These are phyloP conservation scores for Ectemnius lituratus DNA, from an alignment of 2,888 invertebrate genomes.

Conservation along the genomic window DNA sequence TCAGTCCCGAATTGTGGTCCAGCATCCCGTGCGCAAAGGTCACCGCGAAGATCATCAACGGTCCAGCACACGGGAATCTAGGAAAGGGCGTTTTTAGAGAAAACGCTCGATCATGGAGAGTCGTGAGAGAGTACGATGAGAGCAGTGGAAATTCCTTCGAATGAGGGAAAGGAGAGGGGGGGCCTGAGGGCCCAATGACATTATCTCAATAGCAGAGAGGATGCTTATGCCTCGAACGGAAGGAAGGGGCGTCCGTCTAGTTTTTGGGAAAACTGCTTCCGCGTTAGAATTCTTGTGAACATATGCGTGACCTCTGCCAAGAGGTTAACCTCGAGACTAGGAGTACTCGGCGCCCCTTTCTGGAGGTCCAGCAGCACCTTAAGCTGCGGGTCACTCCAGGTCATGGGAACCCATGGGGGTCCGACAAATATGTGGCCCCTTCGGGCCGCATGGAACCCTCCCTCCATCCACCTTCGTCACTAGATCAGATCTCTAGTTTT, in stretches of 20 bases:
- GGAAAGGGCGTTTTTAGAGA: slow-evolving; percentile 29
- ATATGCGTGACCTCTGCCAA: slow-evolving; percentile 70
- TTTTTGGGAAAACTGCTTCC: slow-evolving; percentile 66
- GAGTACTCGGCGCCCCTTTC: slow-evolving; percentile 30
- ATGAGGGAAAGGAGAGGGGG: not conserved
- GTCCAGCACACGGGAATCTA: slow-evolving; percentile 16
- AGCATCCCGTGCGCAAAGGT: slow-evolving; percentile 15
- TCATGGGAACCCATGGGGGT: slow-evolving; percentile 78
- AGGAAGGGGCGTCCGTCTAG: slow-evolving; percentile 20
- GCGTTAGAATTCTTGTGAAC: slow-evolving; percentile 58
- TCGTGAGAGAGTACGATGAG: not conserved
- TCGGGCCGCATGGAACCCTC: slow-evolving; percentile 26
- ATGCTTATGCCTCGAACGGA: not conserved
- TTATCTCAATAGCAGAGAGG: slow-evolving; percentile 39
- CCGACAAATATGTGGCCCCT: slow-evolving; percentile 44
- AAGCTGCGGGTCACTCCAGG: slow-evolving; percentile 68
- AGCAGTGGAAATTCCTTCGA: not conserved
- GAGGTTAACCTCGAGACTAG: slow-evolving; percentile 46
- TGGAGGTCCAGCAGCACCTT: slow-evolving; percentile 55
- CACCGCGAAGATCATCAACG: slow-evolving; percentile 35
- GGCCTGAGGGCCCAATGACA: slow-evolving; percentile 12
- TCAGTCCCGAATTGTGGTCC: not conserved
- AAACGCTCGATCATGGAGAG: slow-evolving; percentile 39
- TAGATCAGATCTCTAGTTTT: slow-evolving; percentile 47
- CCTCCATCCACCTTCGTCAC: slow-evolving; percentile 29